Base-by-base conservation (phyloP, 2,888 invertebrate species). In the Pemphredon lugubris region DNA sequence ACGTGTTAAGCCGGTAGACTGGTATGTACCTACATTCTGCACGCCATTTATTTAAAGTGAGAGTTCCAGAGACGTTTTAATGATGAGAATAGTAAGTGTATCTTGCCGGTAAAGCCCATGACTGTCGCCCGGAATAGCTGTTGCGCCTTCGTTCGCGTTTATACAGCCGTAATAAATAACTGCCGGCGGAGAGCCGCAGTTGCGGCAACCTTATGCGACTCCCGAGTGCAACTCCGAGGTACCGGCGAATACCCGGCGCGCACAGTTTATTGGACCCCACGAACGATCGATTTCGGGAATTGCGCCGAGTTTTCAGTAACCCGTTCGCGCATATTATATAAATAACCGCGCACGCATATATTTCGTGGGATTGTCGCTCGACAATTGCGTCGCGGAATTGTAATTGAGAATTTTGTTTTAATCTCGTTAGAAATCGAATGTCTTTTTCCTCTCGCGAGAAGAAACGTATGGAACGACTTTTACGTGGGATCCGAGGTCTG, bases 131-230 rank as follows among this genome's bases (percentile, higher is more conserved):
- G 45, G 68, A 66, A 68, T 77, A 63, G 74, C 73, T 45, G 73
- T 70, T 47, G 70, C 73, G 47, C 67, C 58, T 63, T 64, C 55
- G 63, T 44, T 37, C 72, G 72, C 61, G 39, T 76, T 73, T 73
- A 76, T 73, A 66, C 69, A 21, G 18, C 51, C 59, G 73, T 75
- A 69, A 81, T 83, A 83, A 83, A 81, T 83, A 77, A 77, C 73
- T n/a, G 34, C 26, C 45, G 45, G 7, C 18, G 16, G 23, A 32
- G 50, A 6, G 32, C 30, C 55, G 47, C 47, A 39, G 51, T 64
- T 58, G 55, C 61, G n/a, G 39, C 59, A 44, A 55, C 51, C 20
- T 13, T 40, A 37, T 32, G 44, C 45, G 37, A 2, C 30, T 32
- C 37, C 45, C 11, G 21, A 42, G 16, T 11, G 16, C n/a, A 21